Base-by-base conservation (phyloP, 2,888 invertebrate species). In the Diloba caeruleocephala region DNA sequence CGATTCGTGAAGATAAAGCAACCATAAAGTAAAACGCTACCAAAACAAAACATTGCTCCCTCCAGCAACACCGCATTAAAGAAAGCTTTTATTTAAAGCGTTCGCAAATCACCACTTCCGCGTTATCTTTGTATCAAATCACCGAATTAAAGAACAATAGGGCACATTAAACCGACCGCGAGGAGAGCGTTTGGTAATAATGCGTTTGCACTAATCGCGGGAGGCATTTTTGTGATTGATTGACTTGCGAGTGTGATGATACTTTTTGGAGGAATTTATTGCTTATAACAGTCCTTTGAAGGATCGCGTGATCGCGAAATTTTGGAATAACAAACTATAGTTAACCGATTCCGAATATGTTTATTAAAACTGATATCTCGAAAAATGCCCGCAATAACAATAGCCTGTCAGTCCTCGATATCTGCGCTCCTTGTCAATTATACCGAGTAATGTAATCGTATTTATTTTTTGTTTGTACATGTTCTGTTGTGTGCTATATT, bases 71-170 rank as follows among this genome's bases (percentile, higher is more conserved):
- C 25, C 21, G 10, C 46, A 43, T 57, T 63, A 7, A 46, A 14
- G 57, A 8, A 39, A 56, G 15, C 36, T 32, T 42, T 62, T 55
- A 57, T 46, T 51, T 33, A 41, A 63, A 57, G 13, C 23, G 13
- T 41, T 36, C 64, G 39, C 46, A 57, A 62, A 62, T 63, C 63
- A 37, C 63, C 61, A 44, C 57, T 51, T 62, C 1, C 19, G 21
- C 10, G 21, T 36, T 41, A 62, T 67, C 54, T 31, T 57, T 70
- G 54, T 63, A 57, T 61, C 52, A 60, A 70, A 70, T 66, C 59
- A 57, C 63, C 56, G 44, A 51, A 55, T 60, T 67, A 63, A 52
- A 54, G 39, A 53, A 70, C 45, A 70, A 70, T 59, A 37, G 56
- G 10, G 17, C 26, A 21, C 45, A 53, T 62, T 49, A 51, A n/a